Evolutionary conservation across 2,888 invertebrate species (phyloP), one percentile per base, ranked within the genome.

Genomic region (Agonopterix arenella): DNA sequence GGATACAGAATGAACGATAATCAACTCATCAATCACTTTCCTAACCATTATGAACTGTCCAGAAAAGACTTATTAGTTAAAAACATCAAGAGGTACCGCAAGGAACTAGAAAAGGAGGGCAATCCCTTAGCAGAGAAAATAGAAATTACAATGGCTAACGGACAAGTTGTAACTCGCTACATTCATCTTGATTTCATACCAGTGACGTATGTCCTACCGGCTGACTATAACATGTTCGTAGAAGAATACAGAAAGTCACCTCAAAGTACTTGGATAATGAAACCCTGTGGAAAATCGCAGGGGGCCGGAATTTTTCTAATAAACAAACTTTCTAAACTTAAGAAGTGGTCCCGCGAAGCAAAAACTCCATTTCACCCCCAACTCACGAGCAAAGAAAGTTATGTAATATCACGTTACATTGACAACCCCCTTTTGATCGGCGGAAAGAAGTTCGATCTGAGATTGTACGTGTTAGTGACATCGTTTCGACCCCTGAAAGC

Each of bases 251-350:
- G 97, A 54, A 97, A 97, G 77, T 95, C 95, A 50, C 97, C 98
- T 0, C 95, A 96, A 67, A 96, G 96, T 59, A 98, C 98, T 0
- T 98, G 98, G 98, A 98, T 98, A 57, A 97, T 98, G 95, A 98
- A 98, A 78, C 98, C 98, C 0, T 97, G 97, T 73, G 97, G 97
- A 11, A 96, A 98, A 84, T 97, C 98, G 0, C 96, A 96, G 73
- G 96, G 96, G 0, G 93, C 95, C 2, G 98, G 98, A 11, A 98
- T 98, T 71, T 98, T 98, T 79, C 89, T 98, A 50, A 97, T 98
- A 62, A 98, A 98, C 76, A 97, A 97, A 89, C 86, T 98, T 55
- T 97, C 97, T 1, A 98, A 98, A 84, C 84, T 98, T 48, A 98
- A 97, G 74, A 93, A 95, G 72, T 97, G 96, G 95, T 96, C 96